Percentiles rank a stretch among this genome's conserved stretches.
Evolutionary conservation across 2,113 vertebrate species (phyloP).

Genomic region (Psephotus haematonotus): DNA sequence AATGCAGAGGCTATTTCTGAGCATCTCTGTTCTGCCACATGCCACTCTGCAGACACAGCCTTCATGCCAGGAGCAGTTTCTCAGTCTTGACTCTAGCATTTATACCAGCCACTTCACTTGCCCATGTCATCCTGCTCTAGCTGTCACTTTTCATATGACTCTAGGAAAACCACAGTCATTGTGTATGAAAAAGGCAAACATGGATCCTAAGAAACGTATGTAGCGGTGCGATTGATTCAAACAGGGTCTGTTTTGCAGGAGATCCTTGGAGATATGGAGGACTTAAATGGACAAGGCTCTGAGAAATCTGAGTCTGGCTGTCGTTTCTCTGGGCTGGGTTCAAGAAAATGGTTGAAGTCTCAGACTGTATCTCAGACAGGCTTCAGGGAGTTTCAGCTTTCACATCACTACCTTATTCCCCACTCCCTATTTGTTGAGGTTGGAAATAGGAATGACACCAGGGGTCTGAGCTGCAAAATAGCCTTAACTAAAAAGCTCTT

Average conservation of each 20-base stretch:
- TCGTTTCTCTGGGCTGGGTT: background rate
- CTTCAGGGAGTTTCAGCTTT: background rate
- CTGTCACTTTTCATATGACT: background rate
- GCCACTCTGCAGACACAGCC: background rate
- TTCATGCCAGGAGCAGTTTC: background rate
- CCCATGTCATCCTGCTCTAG: background rate
- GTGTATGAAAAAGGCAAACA: background rate
- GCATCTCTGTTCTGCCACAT: background rate
- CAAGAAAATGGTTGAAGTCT: background rate
- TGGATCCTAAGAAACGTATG: background rate
- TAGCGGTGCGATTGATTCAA: background rate
- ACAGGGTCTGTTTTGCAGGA: background rate
- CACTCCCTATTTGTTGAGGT: background rate
- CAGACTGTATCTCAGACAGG: rapidly evolving
- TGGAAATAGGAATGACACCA: background rate
- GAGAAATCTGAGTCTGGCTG: background rate
- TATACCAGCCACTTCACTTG: background rate
- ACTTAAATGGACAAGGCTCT: background rate
- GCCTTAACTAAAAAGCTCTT: rapidly evolving
- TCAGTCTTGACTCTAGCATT: background rate
- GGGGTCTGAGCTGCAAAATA: background rate
- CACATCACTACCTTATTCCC: background rate
- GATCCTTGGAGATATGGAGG: background rate
- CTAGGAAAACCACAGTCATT: background rate
- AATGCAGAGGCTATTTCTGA: background rate